These are phyloP conservation scores for Scleropages formosus DNA, from an alignment of 2,797 vertebrate genomes.

Conservation along the genomic window DNA sequence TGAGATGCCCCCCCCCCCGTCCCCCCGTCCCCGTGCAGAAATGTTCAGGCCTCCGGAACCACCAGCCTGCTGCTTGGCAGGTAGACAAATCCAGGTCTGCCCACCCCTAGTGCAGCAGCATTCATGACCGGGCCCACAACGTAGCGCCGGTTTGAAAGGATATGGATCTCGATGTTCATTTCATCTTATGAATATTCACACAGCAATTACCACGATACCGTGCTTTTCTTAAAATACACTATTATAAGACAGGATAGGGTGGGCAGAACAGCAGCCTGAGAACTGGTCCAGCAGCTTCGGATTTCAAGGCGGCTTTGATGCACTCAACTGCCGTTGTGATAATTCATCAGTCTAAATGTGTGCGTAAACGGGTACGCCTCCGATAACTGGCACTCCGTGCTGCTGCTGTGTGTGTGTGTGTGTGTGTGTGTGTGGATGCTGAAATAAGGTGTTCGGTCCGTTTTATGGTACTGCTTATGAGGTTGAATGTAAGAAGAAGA, in stretches of 20 bases:
- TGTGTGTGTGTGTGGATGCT: not conserved
- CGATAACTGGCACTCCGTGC: not conserved
- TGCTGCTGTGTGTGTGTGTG: not conserved
- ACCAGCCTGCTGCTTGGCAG: not conserved
- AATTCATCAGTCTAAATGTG: no score
- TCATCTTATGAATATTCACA: not conserved
- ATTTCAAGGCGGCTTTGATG: not conserved
- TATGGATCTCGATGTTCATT: not conserved
- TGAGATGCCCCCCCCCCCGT: not conserved
- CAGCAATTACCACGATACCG: not conserved
- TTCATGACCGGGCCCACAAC: not conserved
- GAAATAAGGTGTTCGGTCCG: no score
- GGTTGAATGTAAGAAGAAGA: no score
- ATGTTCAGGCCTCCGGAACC: not conserved
- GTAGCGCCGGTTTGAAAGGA: not conserved
- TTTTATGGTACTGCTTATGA: no score
- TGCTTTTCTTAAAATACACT: no score
- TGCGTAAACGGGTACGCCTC: no score
- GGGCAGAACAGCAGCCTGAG: not conserved
- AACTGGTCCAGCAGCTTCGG: not conserved
- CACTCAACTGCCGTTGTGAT: no score
- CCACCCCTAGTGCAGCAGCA: not conserved
- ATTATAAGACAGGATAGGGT: not conserved
- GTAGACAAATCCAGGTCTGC: slow-evolving; percentile 2
- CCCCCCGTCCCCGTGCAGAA: not conserved